Evolutionary conservation across 2,888 invertebrate species (phyloP), one percentile per base, ranked within the genome.

Genomic region (Calliopum simillimum): DNA sequence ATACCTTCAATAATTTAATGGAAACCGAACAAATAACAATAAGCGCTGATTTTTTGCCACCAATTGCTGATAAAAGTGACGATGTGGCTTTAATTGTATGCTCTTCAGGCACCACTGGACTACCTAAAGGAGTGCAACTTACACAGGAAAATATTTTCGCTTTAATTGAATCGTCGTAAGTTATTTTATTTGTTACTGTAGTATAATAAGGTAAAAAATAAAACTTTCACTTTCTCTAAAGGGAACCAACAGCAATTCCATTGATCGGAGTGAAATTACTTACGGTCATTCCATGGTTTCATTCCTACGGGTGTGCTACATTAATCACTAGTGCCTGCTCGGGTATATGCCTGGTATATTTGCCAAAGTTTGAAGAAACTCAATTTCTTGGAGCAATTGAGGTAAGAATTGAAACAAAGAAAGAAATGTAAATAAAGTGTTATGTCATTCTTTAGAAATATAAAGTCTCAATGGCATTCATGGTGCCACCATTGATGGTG

Each of bases 401-500:
- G 78, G 83, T 82, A 75, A 69, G 47, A 70, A 41, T 49, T 23
- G 1, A 56, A 21, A n/a, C n/a, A n/a, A n/a, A n/a, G n/a, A n/a
- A n/a, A n/a, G n/a, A 23, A 5, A 33, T 8, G 8, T 1, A 33
- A 33, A 33, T 8, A 8, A 33, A 33, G 8, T 4, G n/a, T n/a
- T n/a, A 8, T 33, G 8, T 33, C 49, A 68, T 51, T 68, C n/a
- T 75, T 11, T 51, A 84, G 80, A 84, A 85, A 77, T 82, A 88
- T 69, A 86, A 92, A 89, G 88, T 93, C 3, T 89, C 90, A 70
- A 87, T 90, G 83, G 87, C 91, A 1, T 90, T 90, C 14, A 87
- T 95, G 75, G 96, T 96, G 11, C 97, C 97, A 1, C 95, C 96
- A 1, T 88, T 97, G 44, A 90, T 95, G 82, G 89, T 95, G 55